Percentiles rank a stretch among this genome's conserved stretches.
phyloP scores from a whole-genome alignment of 2,888 invertebrate genomes.

The Cosmia trapezina region DNA sequence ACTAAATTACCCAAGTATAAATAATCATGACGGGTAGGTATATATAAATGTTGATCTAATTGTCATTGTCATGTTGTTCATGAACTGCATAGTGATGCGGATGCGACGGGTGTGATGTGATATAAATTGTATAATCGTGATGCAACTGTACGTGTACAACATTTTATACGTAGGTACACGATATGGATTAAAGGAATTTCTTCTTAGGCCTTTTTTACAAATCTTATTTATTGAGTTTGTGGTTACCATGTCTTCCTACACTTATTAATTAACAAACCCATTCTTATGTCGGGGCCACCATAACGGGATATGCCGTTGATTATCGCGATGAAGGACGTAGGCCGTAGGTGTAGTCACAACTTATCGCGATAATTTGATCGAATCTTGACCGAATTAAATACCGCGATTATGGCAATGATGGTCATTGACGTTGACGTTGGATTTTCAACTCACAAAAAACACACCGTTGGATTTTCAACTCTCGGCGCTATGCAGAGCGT shows the following conservation, averaged over 20 bases:
- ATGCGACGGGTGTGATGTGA: not conserved
- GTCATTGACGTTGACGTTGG: too few relatives aligned
- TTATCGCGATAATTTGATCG: too few relatives aligned
- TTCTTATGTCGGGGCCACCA: too few relatives aligned
- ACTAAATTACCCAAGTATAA: not conserved
- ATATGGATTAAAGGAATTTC: not conserved
- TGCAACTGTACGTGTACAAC: not conserved
- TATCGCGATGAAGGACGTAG: too few relatives aligned
- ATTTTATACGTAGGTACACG: not conserved
- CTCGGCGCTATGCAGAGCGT: too few relatives aligned
- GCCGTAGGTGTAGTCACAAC: too few relatives aligned
- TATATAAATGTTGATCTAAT: conserved; percentile 2
- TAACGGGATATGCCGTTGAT: too few relatives aligned
- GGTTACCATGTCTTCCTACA: not conserved
- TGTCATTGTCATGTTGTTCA: conserved; percentile 10
- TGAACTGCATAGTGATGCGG: conserved; percentile 15
- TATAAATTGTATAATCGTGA: conserved; percentile 3
- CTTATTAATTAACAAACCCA: not conserved
- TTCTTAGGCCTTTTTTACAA: not conserved
- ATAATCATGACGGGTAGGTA: not conserved
- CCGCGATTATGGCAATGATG: too few relatives aligned
- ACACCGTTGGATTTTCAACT: too few relatives aligned
- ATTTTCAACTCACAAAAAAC: too few relatives aligned
- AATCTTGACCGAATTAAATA: too few relatives aligned
- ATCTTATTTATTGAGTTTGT: not conserved